phyloP scores from a whole-genome alignment of 2,113 vertebrate species.

The Elephas maximus region DNA sequence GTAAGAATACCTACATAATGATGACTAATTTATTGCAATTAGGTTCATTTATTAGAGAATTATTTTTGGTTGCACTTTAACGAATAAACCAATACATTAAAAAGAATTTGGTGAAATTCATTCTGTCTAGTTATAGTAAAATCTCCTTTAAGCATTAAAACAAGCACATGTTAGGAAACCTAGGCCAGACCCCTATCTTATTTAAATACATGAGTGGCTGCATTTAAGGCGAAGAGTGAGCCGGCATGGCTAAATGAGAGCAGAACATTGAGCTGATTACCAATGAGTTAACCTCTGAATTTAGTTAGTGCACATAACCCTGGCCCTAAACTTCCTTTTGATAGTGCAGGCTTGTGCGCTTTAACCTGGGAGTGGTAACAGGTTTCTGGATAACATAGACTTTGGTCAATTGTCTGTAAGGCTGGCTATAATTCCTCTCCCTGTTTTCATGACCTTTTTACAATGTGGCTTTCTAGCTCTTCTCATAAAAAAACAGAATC shows the following conservation, averaged over 20 bases:
- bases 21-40: conserved; percentile 18
- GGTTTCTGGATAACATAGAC: background rate
- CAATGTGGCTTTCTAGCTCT: background rate
- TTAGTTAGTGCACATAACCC: background rate
- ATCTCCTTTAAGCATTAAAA: conserved; percentile 29
- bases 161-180: background rate
- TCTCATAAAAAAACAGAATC: background rate
- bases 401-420: conserved; percentile 19
- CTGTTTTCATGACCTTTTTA: background rate
- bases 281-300: background rate
- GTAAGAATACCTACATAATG: background rate
- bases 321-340: background rate
- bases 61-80: conserved; percentile 22
- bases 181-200: background rate
- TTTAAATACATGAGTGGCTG: background rate
- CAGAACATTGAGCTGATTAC: background rate
- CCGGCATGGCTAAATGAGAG: background rate
- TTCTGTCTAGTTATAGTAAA: conserved; percentile 35
- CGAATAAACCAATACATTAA: conserved; percentile 43
- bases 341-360: background rate
- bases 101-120: conserved; percentile 4
- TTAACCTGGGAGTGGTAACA: background rate
- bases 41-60: conserved; percentile 33
- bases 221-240: background rate
- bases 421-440: conserved; percentile 18